These are phyloP conservation scores for Lagocephalus sceleratus DNA, from an alignment of 2,797 vertebrate species.

Conservation along the genomic window DNA sequence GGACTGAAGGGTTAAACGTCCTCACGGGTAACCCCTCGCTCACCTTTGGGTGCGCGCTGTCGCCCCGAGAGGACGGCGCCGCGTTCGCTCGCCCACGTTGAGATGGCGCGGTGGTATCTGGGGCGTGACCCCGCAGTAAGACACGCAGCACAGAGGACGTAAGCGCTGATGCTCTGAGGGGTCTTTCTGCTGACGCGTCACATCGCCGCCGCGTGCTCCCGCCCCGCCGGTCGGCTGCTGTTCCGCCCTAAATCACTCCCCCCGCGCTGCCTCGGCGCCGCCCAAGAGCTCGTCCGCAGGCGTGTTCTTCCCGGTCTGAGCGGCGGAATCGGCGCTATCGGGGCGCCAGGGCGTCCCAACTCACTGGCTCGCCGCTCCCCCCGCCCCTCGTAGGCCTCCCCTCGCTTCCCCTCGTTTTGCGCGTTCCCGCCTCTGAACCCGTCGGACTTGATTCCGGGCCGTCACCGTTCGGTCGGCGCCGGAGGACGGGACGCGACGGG, in stretches of 20 bases:
- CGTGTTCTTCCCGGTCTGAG: conserved; percentile 8
- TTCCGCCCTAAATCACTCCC: conserved; percentile 59
- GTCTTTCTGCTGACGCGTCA: conserved; percentile 64
- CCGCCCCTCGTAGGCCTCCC: background rate
- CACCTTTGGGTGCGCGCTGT: no score
- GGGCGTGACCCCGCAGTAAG: conserved; percentile 68
- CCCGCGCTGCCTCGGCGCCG: conserved; percentile 38
- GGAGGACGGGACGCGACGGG: conserved; percentile 44
- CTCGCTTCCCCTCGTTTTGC: conserved; percentile 7
- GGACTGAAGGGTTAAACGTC: no score
- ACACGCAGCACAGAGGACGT: conserved; percentile 79
- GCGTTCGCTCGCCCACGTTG: no score
- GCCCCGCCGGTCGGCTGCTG: conserved; percentile 61
- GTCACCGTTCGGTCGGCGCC: no score
- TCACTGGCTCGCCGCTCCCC: background rate
- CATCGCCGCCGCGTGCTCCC: conserved; percentile 47
- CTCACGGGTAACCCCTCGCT: no score
- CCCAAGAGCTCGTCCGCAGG: conserved; percentile 20
- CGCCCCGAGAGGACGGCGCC: no score
- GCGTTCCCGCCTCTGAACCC: conserved; percentile 11
- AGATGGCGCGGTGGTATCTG: conserved; percentile 30
- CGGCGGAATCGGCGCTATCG: conserved; percentile 7
- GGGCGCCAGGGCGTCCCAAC: background rate
- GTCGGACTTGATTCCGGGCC: conserved; percentile 24
- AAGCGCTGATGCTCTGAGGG: conserved; percentile 70